Base-by-base conservation (phyloP, 2,888 invertebrate genomes). In the Caenorhabditis doughertyi region DNA sequence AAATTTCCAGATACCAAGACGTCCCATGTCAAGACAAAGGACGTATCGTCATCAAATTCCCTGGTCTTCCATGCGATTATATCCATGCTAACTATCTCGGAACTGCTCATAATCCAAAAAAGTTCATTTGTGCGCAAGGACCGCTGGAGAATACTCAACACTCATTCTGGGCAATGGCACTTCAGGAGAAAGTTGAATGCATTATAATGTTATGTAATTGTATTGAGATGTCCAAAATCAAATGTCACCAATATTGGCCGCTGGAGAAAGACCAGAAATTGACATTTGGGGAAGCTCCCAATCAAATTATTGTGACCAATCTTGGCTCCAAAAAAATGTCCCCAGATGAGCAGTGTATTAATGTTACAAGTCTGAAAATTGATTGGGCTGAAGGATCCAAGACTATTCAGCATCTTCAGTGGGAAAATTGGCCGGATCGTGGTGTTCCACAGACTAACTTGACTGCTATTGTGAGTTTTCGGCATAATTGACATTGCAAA, bases 101-200 rank as follows among this genome's bases (percentile, higher is more conserved):
- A 11, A 84, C 81, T 16, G 74, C 81, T 5, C 77, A 76, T 32
- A 79, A 60, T 42, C 84, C 85, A 9, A 85, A 85, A 21, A 81
- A 86, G 16, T 88, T 88, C 76, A 88, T 88, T 58, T 88, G 88
- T 58, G 81, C 88, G 4, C 88, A 88, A 64, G 86, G 86, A 29
- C 86, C 86, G 11, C 68, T 85, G 29, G 85, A 84, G n/a, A 49
- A 49, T 42, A 86, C 86, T 1, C 77, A 71, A 23, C 29, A 55
- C 64, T 53, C 79, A 16, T 86, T 86, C 67, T 86, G 86, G 86
- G 74, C 79, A 18, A 84, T 79, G 82, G 67, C 71, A 1, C 44
- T 84, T 11, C 77, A 84, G 56, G 77, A 85, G 64, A 74, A 80
- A 23, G 80, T 67, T 9, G 82, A 84, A 8, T 55, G 27, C 25